Base-by-base conservation (phyloP, 2,113 vertebrate species). In the Proteles cristata region DNA sequence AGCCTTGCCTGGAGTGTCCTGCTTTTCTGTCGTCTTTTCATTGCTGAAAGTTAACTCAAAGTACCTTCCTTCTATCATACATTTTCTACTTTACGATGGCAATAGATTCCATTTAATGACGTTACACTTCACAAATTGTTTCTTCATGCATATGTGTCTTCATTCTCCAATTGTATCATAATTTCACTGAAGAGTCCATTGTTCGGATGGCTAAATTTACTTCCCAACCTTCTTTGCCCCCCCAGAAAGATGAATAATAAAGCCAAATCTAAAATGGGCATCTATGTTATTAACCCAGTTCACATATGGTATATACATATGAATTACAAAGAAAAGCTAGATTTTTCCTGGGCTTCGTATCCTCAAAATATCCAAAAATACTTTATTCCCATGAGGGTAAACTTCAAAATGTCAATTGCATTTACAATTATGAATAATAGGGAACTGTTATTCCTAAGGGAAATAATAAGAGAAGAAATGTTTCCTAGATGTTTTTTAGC, bases 391-490 rank as follows among this genome's bases (percentile, higher is more conserved):
- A 50, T 66, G 85, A 84, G 92, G 17, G 74, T n/a, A 74, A 85
- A 74, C 28, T 93, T 95, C 43, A 76, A 90, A 87, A 88, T 97
- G 55, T 74, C 88, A 93, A 39, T 16, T 66, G 28, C 33, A 65
- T 93, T 96, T 91, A 90, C 4, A 68, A 48, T 68, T 77, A 81
- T 39, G 66, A 96, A 91, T 86, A 96, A 88, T 35, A 88, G 66
- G 6, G 10, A 90, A 28, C 15, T 43, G 73, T 23, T 92, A 65
- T 43, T 97, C 91, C 58, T 16, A 16, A 43, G 33, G 83, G 77
- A 93, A 96, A 94, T 95, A 92, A 86, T 81, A 92, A 81, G 31
- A 87, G 74, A 81, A 86, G 28, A 96, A 94, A 91, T 68, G 31
- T 48, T 94, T 90, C 23, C 26, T 43, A 58, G 74, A 68, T 88